These are phyloP conservation scores for Verasper variegatus DNA, from an alignment of 2,113 vertebrate species.

Conservation along the genomic window DNA sequence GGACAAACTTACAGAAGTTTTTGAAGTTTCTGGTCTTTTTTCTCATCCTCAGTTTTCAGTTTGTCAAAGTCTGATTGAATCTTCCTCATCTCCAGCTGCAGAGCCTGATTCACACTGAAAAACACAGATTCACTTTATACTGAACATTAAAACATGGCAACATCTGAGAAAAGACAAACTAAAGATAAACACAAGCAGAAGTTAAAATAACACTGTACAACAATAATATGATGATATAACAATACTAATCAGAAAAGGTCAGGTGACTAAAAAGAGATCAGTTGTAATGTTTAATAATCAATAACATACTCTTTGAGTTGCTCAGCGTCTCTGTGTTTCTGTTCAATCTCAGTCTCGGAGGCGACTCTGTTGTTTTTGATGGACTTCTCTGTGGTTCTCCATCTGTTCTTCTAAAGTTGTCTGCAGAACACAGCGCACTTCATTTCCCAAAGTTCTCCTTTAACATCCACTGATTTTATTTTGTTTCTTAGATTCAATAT, in stretches of 20 bases:
- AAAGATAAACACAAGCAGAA: background rate
- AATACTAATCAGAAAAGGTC: background rate
- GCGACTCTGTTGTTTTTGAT: conserved; percentile 91
- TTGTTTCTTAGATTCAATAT: too few relatives aligned
- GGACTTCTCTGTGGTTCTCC: conserved; percentile 93
- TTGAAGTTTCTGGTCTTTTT: conserved; percentile 89
- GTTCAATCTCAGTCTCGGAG: conserved; percentile 94
- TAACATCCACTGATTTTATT: background rate
- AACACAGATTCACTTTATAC: background rate
- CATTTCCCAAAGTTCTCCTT: background rate
- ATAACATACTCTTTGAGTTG: conserved; percentile 89
- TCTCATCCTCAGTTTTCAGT: conserved; percentile 89
- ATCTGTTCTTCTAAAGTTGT: conserved; percentile 91
- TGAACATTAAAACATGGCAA: background rate
- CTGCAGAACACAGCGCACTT: conserved; percentile 67
- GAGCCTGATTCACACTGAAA: conserved; percentile 88
- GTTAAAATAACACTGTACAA: background rate
- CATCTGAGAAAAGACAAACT: background rate
- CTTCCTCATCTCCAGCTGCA: conserved; percentile 92
- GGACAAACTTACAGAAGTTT: conserved; percentile 73
- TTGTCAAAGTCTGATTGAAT: conserved; percentile 91
- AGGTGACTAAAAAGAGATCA: too few relatives aligned
- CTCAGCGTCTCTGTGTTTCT: conserved; percentile 89
- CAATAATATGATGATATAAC: background rate
- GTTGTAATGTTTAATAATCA: background rate